Percentiles rank a stretch among this genome's conserved stretches.
Evolutionary conservation across 2,888 invertebrate genomes (phyloP).

Genomic region (Harmothoe impar): DNA sequence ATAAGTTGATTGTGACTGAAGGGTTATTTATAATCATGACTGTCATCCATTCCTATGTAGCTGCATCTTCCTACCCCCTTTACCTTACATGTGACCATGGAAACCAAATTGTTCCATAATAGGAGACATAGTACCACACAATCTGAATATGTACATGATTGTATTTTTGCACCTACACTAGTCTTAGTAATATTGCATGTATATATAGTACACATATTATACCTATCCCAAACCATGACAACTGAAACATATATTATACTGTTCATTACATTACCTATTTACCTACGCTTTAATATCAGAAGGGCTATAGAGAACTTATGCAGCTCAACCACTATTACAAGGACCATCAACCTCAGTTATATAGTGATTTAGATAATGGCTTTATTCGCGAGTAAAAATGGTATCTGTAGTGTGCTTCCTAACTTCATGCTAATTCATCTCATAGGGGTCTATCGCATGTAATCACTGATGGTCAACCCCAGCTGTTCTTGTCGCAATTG

Average conservation of each 20-base stretch:
- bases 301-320: not conserved
- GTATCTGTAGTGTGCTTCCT: no score
- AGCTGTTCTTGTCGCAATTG: no score
- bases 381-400: no score
- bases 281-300: not conserved
- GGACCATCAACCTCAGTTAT: not conserved
- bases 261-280: not conserved
- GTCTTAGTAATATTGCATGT: not conserved
- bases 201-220: not conserved
- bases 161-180: slow-evolving; percentile 17
- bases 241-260: not conserved
- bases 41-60: not conserved
- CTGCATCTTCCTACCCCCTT: not conserved
- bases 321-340: not conserved
- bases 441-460: no score
- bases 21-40: not conserved
- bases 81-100: not conserved
- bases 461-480: no score
- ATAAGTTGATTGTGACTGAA: not conserved
- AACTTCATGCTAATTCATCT: no score
- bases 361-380: no score
- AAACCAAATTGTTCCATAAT: not conserved
- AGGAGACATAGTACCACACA: not conserved
- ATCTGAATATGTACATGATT: not conserved
- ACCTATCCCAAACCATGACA: slow-evolving; percentile 2